phyloP scores from a whole-genome alignment of 2,113 vertebrate species.

The Dasyurus viverrinus region DNA sequence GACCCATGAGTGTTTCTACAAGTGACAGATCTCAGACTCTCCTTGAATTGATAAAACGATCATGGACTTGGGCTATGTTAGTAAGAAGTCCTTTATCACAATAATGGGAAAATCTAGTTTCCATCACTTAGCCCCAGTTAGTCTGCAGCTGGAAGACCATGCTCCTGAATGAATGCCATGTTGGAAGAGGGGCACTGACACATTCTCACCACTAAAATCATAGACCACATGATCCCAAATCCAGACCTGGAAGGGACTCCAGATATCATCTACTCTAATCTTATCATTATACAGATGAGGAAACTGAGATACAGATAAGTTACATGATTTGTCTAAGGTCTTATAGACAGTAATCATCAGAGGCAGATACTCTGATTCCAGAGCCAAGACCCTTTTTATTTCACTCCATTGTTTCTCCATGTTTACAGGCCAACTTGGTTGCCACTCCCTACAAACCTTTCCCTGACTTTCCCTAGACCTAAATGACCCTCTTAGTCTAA shows the following conservation, averaged over 20 bases:
- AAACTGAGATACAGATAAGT: neutral
- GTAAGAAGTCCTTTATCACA: neutral
- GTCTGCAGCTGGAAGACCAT: neutral
- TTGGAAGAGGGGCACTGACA: neutral
- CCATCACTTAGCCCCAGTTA: neutral
- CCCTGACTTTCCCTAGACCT: neutral
- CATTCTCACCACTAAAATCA: neutral
- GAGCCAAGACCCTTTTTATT: neutral
- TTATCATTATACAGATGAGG: neutral
- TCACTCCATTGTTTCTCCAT: neutral
- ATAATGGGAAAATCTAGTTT: neutral
- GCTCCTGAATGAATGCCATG: neutral
- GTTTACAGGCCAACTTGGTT: neutral
- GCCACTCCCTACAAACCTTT: neutral
- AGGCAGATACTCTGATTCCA: neutral
- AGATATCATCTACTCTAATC: neutral
- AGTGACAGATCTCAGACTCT: neutral
- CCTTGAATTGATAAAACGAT: neutral
- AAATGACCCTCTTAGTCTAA: neutral
- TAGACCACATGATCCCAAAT: neutral
- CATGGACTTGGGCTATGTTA: neutral
- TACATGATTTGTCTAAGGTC: neutral
- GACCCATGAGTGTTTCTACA: neutral
- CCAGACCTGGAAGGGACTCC: neutral
- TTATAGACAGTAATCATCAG: too few species aligned